A percentile compares a stretch with the other conserved stretches of the same genome.
Evolutionary conservation across 2,888 invertebrate species (phyloP).

Genomic region (Tridacna crocea): DNA sequence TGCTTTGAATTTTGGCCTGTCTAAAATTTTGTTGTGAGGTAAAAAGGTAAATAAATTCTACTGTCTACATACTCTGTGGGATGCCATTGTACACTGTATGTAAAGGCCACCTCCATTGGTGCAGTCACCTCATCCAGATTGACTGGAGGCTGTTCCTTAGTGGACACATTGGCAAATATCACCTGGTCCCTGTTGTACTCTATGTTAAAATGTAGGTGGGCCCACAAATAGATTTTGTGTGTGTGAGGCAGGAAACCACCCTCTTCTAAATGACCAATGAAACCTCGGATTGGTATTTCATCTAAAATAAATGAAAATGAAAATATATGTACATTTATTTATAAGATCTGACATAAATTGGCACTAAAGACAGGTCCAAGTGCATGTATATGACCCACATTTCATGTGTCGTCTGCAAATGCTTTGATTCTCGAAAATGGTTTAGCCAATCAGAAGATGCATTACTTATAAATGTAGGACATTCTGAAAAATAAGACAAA

Average conservation of each 20-base stretch:
- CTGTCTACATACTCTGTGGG: constrained; percentile 81
- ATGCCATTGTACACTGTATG: constrained; percentile 85
- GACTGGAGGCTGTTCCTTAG: constrained; percentile 83
- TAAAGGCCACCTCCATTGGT: constrained; percentile 84
- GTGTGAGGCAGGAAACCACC: constrained; percentile 85
- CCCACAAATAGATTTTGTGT: constrained; percentile 85
- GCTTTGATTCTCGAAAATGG: no score
- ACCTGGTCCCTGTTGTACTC: constrained; percentile 85
- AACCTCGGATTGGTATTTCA: constrained; percentile 85
- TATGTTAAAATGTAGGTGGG: constrained; percentile 85
- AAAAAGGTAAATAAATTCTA: no score
- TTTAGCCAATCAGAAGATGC: no score
- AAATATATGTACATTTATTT: no score
- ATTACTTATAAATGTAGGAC: no score
- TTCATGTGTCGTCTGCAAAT: no score
- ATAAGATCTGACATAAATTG: no score
- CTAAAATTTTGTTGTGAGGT: no score
- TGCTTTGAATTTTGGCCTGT: no score
- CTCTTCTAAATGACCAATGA: constrained; percentile 85
- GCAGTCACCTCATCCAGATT: constrained; percentile 81
- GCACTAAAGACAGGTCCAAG: no score
- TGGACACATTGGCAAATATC: constrained; percentile 85
- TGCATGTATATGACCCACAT: no score
- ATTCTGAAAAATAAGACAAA: no score
- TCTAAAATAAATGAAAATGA: constrained; percentile 77